Conservation (phyloP, 2,797 vertebrate species). For the Propithecus perrieri region DNA sequence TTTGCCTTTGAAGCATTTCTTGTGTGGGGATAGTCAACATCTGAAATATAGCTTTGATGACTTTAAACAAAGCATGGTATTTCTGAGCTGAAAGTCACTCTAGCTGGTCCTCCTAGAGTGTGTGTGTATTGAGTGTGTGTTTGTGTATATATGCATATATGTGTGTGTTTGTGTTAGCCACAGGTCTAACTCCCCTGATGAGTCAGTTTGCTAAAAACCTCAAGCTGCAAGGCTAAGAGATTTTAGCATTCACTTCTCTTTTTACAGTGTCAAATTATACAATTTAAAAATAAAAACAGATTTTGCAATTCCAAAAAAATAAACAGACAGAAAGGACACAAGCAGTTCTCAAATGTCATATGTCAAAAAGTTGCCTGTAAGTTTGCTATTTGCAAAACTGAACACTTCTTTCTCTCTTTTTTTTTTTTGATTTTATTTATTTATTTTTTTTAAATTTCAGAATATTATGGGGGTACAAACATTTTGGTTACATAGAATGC, state of each 20-base stretch:
- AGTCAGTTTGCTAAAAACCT: not conserved
- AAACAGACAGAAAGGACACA: not conserved
- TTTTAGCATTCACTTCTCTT: not conserved
- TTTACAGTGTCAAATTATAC: not conserved
- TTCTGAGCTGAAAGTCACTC: not conserved
- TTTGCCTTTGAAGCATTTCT: not conserved
- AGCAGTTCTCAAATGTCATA: not conserved
- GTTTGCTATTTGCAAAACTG: not conserved
- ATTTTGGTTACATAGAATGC: too few relatives aligned
- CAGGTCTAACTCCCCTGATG: not conserved
- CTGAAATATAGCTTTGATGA: not conserved
- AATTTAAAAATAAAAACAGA: not conserved
- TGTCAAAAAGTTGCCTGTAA: not conserved
- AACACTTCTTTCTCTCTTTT: not conserved
- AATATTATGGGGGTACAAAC: too few relatives aligned
- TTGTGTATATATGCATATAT: not conserved
- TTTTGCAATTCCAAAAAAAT: not conserved
- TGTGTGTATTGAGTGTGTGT: not conserved
- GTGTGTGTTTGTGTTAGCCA: not conserved
- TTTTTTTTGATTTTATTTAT: too few relatives aligned
- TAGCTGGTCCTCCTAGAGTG: not conserved
- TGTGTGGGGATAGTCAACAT: not conserved
- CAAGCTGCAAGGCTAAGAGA: not conserved
- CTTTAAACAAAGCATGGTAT: not conserved
- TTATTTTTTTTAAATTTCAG: too few relatives aligned